Base-by-base conservation (phyloP, 2,113 vertebrate species). In the Pionites leucogaster region DNA sequence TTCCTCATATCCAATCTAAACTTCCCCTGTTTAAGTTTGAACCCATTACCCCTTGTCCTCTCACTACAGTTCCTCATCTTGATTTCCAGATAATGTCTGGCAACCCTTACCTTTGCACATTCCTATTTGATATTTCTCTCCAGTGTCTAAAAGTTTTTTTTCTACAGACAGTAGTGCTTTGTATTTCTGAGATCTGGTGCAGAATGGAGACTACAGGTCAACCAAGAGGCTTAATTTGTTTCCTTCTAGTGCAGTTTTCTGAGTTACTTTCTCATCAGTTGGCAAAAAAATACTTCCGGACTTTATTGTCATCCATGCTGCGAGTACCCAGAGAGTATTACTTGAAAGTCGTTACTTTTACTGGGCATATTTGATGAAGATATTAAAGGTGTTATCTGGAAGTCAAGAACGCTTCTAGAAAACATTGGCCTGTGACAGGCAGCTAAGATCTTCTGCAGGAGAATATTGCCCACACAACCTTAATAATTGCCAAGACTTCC, bases 241-340 rank as follows among this genome's bases (percentile, higher is more conserved):
- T 89, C 13, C 25, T 78, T 84, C 41, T 23, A 46, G 49, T 28
- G 10, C 14, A 81, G 18, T 37, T 86, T 88, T 44, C 31, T 20
- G 4, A 49, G 14, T 74, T 49, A n/a, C 12, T 77, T 77, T 86
- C n/a, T 78, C 46, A 59, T 63, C n/a, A 74, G 17, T 3, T 75
- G 10, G 8, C 28, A 75, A 84, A 81, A 6, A 6, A 92, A 59
- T 65, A 41, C n/a, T 79, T 83, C 27, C 46, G 31, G 24, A 62
- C 12, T 52, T 70, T n/a, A 25, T 57, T 69, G 20, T 3, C 62
- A 6, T 57, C 33, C 20, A n/a, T 0, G 0, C 28, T 83, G 9
- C 17, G 70, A 70, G 20, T 47, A 16, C 29, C 27, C 17, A 27
- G 49, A 50, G 13, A 27, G 10, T 62, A 47, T 27, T 31, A 24